A percentile compares a stretch with the other conserved stretches of the same genome.
Conservation (phyloP, 53 echinoderm and acorn worm genomes). For the Stichopus horrens region DNA sequence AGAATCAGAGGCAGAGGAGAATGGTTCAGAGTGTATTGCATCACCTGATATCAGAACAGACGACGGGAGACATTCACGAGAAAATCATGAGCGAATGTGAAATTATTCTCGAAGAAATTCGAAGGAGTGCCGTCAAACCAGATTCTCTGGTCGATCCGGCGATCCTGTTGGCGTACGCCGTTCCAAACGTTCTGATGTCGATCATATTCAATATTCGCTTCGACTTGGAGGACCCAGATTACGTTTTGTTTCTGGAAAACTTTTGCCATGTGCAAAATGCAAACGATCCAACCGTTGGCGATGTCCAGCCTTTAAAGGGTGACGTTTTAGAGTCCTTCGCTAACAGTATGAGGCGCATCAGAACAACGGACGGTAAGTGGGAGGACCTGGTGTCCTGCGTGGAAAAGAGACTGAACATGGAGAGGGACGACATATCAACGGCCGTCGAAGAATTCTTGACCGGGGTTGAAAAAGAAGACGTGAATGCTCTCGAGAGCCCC, state of each 20-base stretch:
- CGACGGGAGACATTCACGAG: slow-evolving; percentile 7
- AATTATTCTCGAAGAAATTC: not conserved
- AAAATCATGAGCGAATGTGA: not conserved
- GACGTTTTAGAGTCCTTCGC: slow-evolving; percentile 27
- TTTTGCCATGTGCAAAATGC: not conserved
- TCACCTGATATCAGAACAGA: slow-evolving; percentile 19
- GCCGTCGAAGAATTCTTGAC: slow-evolving; percentile 39
- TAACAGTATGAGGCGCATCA: not conserved
- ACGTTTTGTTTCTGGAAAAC: slow-evolving; percentile 19
- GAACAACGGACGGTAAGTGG: not conserved
- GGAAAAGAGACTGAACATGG: slow-evolving; percentile 41
- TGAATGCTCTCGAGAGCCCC: slow-evolving; percentile 24
- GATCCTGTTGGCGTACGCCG: not conserved
- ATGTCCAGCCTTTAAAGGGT: not conserved
- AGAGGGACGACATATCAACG: slow-evolving; percentile 41
- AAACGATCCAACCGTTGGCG: not conserved
- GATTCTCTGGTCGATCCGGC: not conserved
- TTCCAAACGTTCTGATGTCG: slow-evolving; percentile 23
- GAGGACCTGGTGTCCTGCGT: not conserved
- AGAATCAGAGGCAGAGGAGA: slow-evolving; percentile 14
- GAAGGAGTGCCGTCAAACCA: slow-evolving; percentile 2
- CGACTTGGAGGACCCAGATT: slow-evolving; percentile 20
- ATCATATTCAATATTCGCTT: slow-evolving; percentile 15
- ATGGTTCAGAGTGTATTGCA: slow-evolving; percentile 28
- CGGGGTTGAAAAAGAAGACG: slow-evolving; percentile 35